Evolutionary conservation across 2,888 invertebrate species (phyloP).

Genomic region (Acholoe squamosa): DNA sequence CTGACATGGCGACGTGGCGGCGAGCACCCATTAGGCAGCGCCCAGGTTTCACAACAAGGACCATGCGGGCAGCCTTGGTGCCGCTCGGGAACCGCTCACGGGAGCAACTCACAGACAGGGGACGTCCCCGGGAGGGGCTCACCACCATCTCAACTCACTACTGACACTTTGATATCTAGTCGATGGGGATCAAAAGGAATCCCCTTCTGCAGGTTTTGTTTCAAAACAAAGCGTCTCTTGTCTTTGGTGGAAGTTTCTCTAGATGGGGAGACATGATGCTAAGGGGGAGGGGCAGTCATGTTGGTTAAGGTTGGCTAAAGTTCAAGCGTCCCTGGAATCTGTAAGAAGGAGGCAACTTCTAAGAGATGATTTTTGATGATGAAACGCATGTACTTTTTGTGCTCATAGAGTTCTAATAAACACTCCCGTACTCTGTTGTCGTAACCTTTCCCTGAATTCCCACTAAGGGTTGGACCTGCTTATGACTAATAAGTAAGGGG

Average conservation of each 20-base stretch:
- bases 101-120: neutral
- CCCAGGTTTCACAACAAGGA: neutral
- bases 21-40: neutral
- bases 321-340: too few relatives aligned
- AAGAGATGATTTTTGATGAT: too few relatives aligned
- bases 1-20: neutral
- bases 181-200: neutral
- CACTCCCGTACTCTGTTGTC: too few relatives aligned
- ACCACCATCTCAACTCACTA: neutral
- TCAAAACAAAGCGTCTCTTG: conserved; percentile 21
- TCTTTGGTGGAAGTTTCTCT: neutral
- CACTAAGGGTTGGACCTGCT: too few relatives aligned
- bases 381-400: too few relatives aligned
- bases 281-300: too few relatives aligned
- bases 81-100: neutral
- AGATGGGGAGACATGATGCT: too few relatives aligned
- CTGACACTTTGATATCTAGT: conserved; percentile 23
- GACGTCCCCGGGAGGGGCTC: neutral
- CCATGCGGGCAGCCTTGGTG: neutral
- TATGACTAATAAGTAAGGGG: too few relatives aligned
- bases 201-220: neutral
- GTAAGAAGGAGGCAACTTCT: too few relatives aligned
- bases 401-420: too few relatives aligned
- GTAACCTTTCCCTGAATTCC: too few relatives aligned
- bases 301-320: too few relatives aligned